A percentile compares a stretch with the other conserved stretches of the same genome.
Evolutionary conservation across 2,113 vertebrate species (phyloP).

Genomic region (Merops nubicus): DNA sequence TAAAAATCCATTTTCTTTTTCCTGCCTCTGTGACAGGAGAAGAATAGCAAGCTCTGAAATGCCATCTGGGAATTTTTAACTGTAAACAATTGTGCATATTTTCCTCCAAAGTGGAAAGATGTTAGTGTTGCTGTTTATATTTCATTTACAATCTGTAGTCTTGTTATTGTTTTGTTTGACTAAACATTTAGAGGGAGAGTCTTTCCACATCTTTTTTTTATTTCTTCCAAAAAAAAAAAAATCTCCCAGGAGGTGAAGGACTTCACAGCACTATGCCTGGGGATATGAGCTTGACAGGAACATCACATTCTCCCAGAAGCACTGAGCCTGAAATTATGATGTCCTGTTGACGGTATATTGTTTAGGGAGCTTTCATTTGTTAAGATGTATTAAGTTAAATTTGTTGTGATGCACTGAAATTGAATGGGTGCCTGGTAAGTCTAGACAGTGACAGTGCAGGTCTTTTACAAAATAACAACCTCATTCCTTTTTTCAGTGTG

Average conservation of each 20-base stretch:
- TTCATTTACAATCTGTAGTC: background rate
- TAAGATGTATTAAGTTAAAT: conserved; percentile 28
- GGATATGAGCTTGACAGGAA: background rate
- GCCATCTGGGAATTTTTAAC: conserved; percentile 36
- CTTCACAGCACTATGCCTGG: background rate
- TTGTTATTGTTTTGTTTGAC: conserved; percentile 32
- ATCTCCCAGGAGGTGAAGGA: background rate
- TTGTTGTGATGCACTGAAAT: conserved; percentile 41
- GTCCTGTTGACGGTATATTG: background rate
- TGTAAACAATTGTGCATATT: conserved; percentile 19
- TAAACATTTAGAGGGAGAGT: background rate
- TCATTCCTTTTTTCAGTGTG: background rate
- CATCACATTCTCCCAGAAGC: background rate
- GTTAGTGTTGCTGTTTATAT: conserved; percentile 23
- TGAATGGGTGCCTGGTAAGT: background rate
- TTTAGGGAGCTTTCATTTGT: conserved; percentile 25
- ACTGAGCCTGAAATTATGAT: background rate
- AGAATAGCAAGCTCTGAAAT: conserved; percentile 29
- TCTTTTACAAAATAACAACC: background rate
- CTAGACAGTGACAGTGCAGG: conserved; percentile 25
- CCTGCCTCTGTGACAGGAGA: background rate
- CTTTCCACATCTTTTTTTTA: background rate
- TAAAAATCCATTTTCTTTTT: background rate
- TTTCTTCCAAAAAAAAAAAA: background rate
- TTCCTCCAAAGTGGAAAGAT: background rate